phyloP scores from a whole-genome alignment of 2,797 vertebrate genomes.

The Sternotherus odoratus region DNA sequence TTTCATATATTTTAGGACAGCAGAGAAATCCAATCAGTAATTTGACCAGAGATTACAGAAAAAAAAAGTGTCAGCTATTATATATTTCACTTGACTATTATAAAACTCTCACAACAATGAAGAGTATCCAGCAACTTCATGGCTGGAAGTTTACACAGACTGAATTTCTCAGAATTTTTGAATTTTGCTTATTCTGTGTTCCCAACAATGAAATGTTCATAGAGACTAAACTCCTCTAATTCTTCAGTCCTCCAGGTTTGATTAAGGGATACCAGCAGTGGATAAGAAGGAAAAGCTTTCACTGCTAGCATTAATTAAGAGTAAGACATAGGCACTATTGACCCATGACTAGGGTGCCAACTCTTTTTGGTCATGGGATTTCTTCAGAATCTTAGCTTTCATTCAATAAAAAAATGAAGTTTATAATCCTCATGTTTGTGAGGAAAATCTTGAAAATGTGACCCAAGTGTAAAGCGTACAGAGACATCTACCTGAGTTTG shows the following conservation, averaged over 20 bases:
- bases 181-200: background rate
- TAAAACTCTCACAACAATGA: background rate
- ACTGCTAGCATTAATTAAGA: background rate
- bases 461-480: background rate
- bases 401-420: background rate
- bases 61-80: background rate
- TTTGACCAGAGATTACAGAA: background rate
- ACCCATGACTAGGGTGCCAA: background rate
- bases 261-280: background rate
- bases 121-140: background rate
- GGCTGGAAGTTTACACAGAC: background rate
- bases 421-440: background rate
- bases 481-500: background rate
- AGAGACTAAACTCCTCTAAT: background rate
- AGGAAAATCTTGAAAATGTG: background rate
- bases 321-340: background rate
- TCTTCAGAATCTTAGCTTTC: background rate
- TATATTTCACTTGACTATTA: background rate
- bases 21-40: background rate
- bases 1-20: background rate
- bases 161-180: background rate
- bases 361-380: background rate
- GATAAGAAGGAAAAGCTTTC: background rate
- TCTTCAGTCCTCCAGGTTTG: background rate
- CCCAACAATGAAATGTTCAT: background rate